Evolutionary conservation across 1,140 invertebrate species (phyloP).

Genomic region (Aplysia californica): DNA sequence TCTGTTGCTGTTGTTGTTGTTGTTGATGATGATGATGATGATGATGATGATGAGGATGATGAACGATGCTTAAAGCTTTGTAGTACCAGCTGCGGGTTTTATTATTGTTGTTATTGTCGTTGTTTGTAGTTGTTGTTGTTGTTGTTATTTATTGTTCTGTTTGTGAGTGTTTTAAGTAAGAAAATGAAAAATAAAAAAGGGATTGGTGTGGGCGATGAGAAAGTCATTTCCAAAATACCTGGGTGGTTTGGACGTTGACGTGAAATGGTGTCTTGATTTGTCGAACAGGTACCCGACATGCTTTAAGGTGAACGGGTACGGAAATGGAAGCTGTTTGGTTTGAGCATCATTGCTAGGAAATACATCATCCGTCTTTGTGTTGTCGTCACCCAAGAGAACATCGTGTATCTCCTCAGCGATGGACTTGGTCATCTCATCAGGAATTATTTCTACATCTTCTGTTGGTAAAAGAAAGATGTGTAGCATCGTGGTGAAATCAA

Average conservation of each 20-base stretch:
- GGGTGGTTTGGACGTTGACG: slow-evolving; percentile 33
- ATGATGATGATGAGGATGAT: too few species aligned
- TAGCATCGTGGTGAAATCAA: too few species aligned
- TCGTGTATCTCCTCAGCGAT: slow-evolving; percentile 57
- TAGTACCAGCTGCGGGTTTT: neutral
- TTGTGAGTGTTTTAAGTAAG: neutral
- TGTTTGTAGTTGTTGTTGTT: too few species aligned
- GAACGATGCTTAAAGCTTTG: neutral
- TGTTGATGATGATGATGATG: too few species aligned
- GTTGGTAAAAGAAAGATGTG: too few species aligned
- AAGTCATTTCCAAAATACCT: too few species aligned
- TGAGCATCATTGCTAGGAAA: neutral
- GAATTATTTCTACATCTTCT: slow-evolving; percentile 1
- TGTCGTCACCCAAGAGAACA: slow-evolving; percentile 37
- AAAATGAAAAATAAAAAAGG: neutral
- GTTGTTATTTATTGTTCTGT: neutral
- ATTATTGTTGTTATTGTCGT: neutral
- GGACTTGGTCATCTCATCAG: slow-evolving; percentile 45
- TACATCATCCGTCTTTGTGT: slow-evolving; percentile 38
- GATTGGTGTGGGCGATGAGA: too few species aligned
- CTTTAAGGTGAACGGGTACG: slow-evolving; percentile 35
- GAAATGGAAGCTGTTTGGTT: slow-evolving; percentile 17
- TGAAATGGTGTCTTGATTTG: slow-evolving; percentile 33
- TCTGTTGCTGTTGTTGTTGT: too few species aligned
- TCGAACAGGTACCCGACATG: slow-evolving; percentile 35